Evolutionary conservation across 2,888 invertebrate species (phyloP), one percentile per base, ranked within the genome.

Genomic region (Mimas tiliae): DNA sequence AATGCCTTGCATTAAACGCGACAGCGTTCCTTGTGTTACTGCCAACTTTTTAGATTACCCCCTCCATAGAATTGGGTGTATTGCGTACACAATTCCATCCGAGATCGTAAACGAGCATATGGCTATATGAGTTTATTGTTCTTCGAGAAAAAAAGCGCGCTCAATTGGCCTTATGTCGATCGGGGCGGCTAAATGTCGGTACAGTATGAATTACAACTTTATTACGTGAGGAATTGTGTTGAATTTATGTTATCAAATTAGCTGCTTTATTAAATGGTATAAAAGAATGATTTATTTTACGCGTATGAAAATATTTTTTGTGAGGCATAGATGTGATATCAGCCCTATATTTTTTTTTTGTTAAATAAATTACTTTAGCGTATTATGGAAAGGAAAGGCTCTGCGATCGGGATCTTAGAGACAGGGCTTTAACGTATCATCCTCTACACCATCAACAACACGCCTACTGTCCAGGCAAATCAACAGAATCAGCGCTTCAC

Each of bases 31-130:
- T 58, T 58, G 58, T 38, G 16, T 11, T 58, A 58, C 11, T 58
- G 58, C 58, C 58, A 58, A 58, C 38, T 42, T 58, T 58, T 58
- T 58, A 58, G 58, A 58, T 58, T 58, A 12, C 58, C 58, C 38
- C 42, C 16, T 34, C 53, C 55, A 55, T 16, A 16, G 16, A 58
- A 58, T 58, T 58, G 42, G 58, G 42, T 6, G 42, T 58, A 58
- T 58, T 19, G 38, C 34, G 55, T 34, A 58, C 38, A 19, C 42
- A 58, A 42, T 58, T 12, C 58, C 58, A 58, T 38, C 12, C 19
- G 42, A 14, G 12, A 19, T 38, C 58, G 58, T 58, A 58, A 58
- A 58, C 58, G 12, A 42, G 58, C 58, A 58, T 58, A 58, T 58
- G 58, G 58, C 38, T 19, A 14, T 42, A 58, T 38, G 19, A 12